phyloP scores from a whole-genome alignment of 2,113 vertebrate genomes.

The Elephantulus edwardii region DNA sequence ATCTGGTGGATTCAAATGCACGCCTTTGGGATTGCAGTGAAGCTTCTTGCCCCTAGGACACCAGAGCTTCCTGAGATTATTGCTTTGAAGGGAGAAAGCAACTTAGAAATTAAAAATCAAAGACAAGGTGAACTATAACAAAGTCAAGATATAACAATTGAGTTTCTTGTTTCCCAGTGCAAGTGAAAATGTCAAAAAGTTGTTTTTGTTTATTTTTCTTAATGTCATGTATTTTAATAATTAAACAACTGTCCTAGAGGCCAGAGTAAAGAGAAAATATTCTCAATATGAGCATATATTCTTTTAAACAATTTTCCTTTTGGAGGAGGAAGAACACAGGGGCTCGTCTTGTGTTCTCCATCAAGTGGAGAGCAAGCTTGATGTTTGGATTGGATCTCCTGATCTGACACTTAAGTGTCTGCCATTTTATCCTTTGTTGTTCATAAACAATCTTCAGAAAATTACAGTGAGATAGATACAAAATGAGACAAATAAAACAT shows the following conservation, averaged over 20 bases:
- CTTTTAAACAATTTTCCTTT: background rate
- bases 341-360: no score
- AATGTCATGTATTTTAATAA: background rate
- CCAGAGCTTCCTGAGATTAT: no score
- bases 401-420: background rate
- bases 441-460: background rate
- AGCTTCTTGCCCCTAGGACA: no score
- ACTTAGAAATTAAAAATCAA: background rate
- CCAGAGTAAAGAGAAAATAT: background rate
- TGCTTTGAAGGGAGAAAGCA: background rate
- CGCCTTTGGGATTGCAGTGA: no score
- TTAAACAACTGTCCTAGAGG: background rate
- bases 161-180: background rate
- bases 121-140: background rate
- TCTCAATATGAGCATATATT: background rate
- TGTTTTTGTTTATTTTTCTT: no score
- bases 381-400: background rate
- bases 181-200: slow-evolving; percentile 19
- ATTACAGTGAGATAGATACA: background rate
- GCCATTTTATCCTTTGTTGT: background rate
- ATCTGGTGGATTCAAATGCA: no score
- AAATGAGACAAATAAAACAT: background rate
- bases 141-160: background rate
- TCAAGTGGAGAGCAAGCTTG: no score
- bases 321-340: background rate